A percentile compares a stretch with the other conserved stretches of the same genome.
Evolutionary conservation across 2,113 vertebrate genomes (phyloP).

Genomic region (Plecotus auritus): DNA sequence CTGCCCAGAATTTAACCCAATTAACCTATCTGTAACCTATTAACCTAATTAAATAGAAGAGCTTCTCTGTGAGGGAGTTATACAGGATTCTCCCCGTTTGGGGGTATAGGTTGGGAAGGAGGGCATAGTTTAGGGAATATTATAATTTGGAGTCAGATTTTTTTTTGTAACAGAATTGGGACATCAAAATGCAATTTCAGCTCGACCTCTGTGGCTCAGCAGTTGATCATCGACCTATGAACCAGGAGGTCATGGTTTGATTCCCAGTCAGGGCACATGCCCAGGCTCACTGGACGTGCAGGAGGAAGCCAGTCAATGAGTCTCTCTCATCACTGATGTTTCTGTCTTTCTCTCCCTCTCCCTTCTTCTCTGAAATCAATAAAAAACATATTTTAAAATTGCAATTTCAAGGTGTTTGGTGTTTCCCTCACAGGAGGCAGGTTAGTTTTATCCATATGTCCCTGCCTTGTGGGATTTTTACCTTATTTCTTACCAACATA

Average conservation of each 20-base stretch:
- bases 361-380: no score
- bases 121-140: not conserved
- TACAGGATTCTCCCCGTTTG: conserved; percentile 8
- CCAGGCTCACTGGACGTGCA: no score
- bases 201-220: no score
- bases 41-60: conserved; percentile 74
- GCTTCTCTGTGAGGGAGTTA: conserved; percentile 14
- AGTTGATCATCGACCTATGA: no score
- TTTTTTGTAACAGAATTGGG: conserved; percentile 20
- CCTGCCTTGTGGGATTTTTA: not conserved
- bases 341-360: no score
- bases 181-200: not conserved
- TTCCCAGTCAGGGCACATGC: no score
- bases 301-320: no score
- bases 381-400: not conserved
- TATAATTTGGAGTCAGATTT: conserved; percentile 4
- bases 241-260: no score
- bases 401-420: not conserved
- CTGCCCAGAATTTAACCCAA: conserved; percentile 75
- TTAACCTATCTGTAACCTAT: conserved; percentile 79
- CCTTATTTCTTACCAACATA: not conserved
- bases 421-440: not conserved
- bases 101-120: not conserved
- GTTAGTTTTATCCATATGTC: not conserved
- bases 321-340: no score